Conservation (phyloP, 2,113 vertebrate species). For the Eulemur macaco region DNA sequence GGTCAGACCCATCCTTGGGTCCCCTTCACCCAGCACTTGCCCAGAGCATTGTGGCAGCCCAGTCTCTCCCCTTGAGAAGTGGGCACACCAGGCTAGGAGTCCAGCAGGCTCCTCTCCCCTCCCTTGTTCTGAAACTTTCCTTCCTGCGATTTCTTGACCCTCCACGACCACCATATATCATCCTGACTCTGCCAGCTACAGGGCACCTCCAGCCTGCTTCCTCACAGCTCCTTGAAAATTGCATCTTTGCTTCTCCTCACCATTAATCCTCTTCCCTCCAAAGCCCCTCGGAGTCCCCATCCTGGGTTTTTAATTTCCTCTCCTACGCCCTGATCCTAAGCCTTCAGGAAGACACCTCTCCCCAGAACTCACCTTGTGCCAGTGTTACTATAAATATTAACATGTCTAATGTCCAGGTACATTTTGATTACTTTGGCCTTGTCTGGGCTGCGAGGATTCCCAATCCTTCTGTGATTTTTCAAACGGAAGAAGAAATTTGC, state of each 20-base stretch:
- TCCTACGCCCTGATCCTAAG: background rate
- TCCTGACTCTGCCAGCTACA: background rate
- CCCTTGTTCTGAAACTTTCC: background rate
- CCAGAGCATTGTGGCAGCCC: background rate
- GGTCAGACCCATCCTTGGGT: background rate
- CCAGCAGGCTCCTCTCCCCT: fast-evolving
- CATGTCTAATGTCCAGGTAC: background rate
- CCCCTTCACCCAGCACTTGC: background rate
- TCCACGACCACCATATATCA: fast-evolving
- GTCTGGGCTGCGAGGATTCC: background rate
- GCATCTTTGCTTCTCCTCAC: background rate
- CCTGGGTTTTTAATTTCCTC: background rate
- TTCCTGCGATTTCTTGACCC: background rate
- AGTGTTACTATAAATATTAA: background rate
- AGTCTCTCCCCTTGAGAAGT: too few relatives aligned
- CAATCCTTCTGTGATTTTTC: background rate
- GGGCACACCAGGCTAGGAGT: background rate
- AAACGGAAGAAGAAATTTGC: background rate
- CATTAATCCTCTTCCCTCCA: background rate
- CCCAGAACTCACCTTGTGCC: background rate
- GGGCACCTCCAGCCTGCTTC: background rate
- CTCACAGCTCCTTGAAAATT: background rate
- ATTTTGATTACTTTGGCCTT: background rate
- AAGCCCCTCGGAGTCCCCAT: background rate
- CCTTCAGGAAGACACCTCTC: background rate